Base-by-base conservation (phyloP, 2,888 invertebrate genomes). In the Pinctada fucata region DNA sequence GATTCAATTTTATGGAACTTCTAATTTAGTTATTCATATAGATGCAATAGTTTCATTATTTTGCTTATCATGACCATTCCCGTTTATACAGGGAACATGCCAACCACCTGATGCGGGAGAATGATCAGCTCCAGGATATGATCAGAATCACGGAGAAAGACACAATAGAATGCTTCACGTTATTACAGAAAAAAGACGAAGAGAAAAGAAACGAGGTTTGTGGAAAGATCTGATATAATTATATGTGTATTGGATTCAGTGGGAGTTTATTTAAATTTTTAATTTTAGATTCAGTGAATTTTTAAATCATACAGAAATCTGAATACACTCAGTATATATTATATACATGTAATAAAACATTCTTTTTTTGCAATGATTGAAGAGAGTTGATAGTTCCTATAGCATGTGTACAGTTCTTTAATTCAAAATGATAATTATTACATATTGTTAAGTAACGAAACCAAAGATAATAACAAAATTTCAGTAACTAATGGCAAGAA, bases 121-220 rank as follows among this genome's bases (percentile, higher is more conserved):
- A 93, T 88, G 91, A 92, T 75, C 86, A 86, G 10, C 88, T 93
- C 3, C 88, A 90, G 79, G 88, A 85, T 72, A 89, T 90, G 83
- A 90, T 93, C 89, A 79, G 90, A 65, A 89, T 91, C 80, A 91
- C 90, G 4, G 93, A 93, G 83, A 87, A 90, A 72, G 92, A 93
- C 81, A 92, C 92, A 3, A 91, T 93, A 68, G 93, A 93, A 85
- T 92, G 92, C 49, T 90, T 93, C 73, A 91, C 91, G 5, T 90
- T 88, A 80, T 85, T 93, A 47, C 92, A 92, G 80, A 90, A 91
- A 81, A 89, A 92, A 80, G 92, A 93, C 83, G 87, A 87, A 72
- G 90, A 91, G 50, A 92, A 93, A 83, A 92, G 92, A 78, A 82
- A 84, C 65, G 86, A 90, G 86, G 91, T 92, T 78, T 74, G 76